Conservation (phyloP, 2,888 invertebrate genomes). For the Aporophyla lueneburgensis region DNA sequence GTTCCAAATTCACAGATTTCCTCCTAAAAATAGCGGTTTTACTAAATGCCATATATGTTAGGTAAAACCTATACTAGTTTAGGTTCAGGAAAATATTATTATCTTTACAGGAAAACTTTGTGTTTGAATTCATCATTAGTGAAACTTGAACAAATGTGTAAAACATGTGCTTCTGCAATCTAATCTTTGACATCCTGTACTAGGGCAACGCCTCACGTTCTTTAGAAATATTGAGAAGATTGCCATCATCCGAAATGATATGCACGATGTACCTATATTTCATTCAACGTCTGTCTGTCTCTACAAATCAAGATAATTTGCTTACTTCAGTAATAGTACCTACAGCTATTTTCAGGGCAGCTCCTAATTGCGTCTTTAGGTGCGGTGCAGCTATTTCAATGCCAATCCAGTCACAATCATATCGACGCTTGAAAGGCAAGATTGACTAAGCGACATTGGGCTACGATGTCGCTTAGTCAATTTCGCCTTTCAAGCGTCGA, state of each 20-base stretch:
- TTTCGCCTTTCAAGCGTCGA: no score
- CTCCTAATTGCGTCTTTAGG: background rate
- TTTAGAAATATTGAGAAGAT: background rate
- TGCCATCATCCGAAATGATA: slow-evolving; percentile 27
- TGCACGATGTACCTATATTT: slow-evolving; percentile 18
- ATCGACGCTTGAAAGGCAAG: no score
- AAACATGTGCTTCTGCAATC: slow-evolving; percentile 24
- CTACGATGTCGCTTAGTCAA: no score
- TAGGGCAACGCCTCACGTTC: slow-evolving; percentile 12
- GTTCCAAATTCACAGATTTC: slow-evolving; percentile 4
- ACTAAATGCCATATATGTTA: background rate
- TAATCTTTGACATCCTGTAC: slow-evolving; percentile 27
- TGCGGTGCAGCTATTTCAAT: slow-evolving; percentile 1
- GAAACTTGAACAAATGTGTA: background rate
- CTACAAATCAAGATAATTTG: slow-evolving; percentile 2
- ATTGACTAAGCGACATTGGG: no score
- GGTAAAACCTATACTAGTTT: background rate
- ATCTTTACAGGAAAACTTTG: background rate
- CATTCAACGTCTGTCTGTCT: slow-evolving; percentile 2
- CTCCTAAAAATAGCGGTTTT: background rate
- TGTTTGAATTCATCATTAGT: background rate
- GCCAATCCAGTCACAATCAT: background rate
- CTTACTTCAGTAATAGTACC: background rate
- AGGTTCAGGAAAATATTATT: background rate
- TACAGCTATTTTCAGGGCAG: background rate